Conservation (phyloP, 2,888 invertebrate genomes). For the Microchrysa polita region DNA sequence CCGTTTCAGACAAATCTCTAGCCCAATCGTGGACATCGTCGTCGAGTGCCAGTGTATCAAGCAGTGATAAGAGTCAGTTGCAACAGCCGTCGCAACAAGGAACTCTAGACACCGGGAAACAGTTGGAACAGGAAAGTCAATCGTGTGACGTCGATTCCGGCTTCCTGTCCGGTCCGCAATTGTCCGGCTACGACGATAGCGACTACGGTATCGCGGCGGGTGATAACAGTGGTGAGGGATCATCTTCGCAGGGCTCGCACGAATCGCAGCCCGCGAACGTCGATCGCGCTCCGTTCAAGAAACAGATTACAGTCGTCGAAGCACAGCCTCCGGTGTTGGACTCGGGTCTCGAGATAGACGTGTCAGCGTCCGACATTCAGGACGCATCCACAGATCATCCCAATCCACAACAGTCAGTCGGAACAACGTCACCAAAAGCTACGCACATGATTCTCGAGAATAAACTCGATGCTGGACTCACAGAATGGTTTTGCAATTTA, state of each 20-base stretch:
- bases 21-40: slow-evolving; percentile 12
- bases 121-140: slow-evolving; percentile 24
- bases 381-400: slow-evolving; percentile 12
- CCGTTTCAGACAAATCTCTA: slow-evolving; percentile 43
- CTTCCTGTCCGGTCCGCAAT: slow-evolving; percentile 65
- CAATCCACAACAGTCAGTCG: slow-evolving; percentile 44
- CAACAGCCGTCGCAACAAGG: slow-evolving; percentile 39
- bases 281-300: slow-evolving; percentile 10
- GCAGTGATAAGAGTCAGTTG: slow-evolving; percentile 48
- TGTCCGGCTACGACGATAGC: slow-evolving; percentile 51
- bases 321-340: slow-evolving; percentile 52
- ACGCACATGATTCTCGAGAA: slow-evolving; percentile 69
- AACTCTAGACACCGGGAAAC: slow-evolving; percentile 38
- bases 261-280: background rate
- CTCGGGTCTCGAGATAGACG: slow-evolving; percentile 56
- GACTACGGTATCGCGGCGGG: slow-evolving; percentile 28
- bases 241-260: background rate
- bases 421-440: slow-evolving; percentile 25
- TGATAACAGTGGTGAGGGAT: background rate
- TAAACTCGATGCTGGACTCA: slow-evolving; percentile 62
- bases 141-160: slow-evolving; percentile 63
- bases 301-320: slow-evolving; percentile 41
- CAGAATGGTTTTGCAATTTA: slow-evolving; percentile 72
- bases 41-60: slow-evolving; percentile 17
- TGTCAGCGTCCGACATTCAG: slow-evolving; percentile 49